Evolutionary conservation across 2,797 vertebrate genomes (phyloP), one percentile per base, ranked within the genome.

Genomic region (Enteromius argenteus): DNA sequence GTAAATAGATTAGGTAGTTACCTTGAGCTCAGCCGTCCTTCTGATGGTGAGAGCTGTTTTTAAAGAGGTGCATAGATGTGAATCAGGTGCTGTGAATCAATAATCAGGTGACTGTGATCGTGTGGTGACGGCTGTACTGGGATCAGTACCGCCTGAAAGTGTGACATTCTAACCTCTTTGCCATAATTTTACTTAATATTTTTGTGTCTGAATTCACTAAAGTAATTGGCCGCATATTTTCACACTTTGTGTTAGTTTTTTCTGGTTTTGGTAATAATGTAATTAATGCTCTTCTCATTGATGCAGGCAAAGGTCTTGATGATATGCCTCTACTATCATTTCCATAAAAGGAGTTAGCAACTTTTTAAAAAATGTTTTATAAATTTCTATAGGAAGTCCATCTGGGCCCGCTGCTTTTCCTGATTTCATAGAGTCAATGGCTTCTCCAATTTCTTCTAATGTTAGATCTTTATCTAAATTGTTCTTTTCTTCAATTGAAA

Each of bases 181-280:
- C 46, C 58, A 84, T 17, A 27, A 81, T 21, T 56, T 68, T 66
- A 23, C 69, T 32, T 42, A 79, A 35, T 37, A 67, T 67, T 67
- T 67, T 37, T 32, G 64, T 37, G 4, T 67, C 4, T 0, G 64
- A 67, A 37, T 86, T 86, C 19, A 69, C n/a, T 21, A 42, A n/a
- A 1, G 19, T 68, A 3, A 67, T 21, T 21, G 37, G 21, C 5
- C 0, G 10, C 3, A 42, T n/a, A 68, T 39, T 68, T 71, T 71
- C 68, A 23, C 27, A 66, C 7, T 69, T 87, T 81, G 39, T 80
- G 17, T 68, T 80, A 35, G 79, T 27, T 76, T 85, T 81, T 77
- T 71, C 39, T 27, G 77, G 72, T 77, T 85, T 79, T 27, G 64
- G 64, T 67, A 35, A 37, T 67, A 37, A 67, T 66, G 32, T 66